These are phyloP conservation scores for Elymnias hypermnestra DNA, from an alignment of 1,140 invertebrate species.

Conservation along the genomic window DNA sequence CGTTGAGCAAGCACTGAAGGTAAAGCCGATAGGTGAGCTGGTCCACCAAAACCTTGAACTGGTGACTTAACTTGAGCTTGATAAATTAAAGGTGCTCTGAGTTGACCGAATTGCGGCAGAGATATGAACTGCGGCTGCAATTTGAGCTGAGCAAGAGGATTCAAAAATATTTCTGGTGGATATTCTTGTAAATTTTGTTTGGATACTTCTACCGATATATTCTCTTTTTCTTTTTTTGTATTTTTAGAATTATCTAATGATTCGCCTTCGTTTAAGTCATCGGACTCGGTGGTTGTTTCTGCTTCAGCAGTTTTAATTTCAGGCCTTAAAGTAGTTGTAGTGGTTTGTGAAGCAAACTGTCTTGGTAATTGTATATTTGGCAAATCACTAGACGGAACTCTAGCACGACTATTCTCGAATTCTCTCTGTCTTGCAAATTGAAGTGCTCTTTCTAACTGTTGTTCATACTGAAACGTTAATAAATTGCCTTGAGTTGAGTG, in stretches of 20 bases:
- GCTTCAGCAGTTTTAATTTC: conserved; percentile 25
- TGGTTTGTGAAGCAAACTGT: conserved; percentile 41
- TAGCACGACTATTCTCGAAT: conserved; percentile 36
- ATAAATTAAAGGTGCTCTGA: conserved; percentile 40
- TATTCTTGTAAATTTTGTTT: conserved; percentile 62
- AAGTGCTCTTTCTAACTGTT: conserved; percentile 48
- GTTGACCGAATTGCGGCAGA: conserved; percentile 43
- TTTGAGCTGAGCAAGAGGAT: conserved; percentile 48
- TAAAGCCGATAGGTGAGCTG: conserved; percentile 52
- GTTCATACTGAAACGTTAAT: conserved; percentile 41
- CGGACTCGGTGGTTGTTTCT: conserved; percentile 40
- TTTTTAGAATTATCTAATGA: conserved; percentile 33
- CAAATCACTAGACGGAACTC: conserved; percentile 29
- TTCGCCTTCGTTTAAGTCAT: conserved; percentile 49
- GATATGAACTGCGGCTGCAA: conserved; percentile 48
- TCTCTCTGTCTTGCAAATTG: conserved; percentile 54
- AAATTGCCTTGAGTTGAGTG: too few species aligned
- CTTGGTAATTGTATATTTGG: conserved; percentile 41
- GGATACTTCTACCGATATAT: conserved; percentile 54
- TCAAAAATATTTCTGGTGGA: conserved; percentile 54
- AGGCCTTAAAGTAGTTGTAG: conserved; percentile 36
- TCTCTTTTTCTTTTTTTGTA: conserved; percentile 28
- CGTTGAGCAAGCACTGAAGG: conserved; percentile 58
- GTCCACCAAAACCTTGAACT: conserved; percentile 41
- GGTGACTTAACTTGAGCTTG: conserved; percentile 28